A percentile compares a stretch with the other conserved stretches of the same genome.
These are phyloP conservation scores for Siniperca obscura DNA, from an alignment of 2,797 vertebrate species.

Conservation along the genomic window DNA sequence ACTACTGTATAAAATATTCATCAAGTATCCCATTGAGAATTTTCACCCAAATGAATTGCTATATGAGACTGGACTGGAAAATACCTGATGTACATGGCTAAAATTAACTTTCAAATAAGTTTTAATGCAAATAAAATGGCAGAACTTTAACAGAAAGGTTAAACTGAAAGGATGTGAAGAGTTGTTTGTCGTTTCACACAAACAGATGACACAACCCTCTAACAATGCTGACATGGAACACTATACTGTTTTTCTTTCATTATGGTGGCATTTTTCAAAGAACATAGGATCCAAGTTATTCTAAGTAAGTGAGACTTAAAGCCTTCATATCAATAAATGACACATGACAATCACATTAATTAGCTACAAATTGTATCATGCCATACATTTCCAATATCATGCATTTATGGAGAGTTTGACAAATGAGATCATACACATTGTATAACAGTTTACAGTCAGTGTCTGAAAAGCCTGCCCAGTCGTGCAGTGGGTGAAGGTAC, in stretches of 20 bases:
- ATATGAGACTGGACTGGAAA: background rate
- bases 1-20: background rate
- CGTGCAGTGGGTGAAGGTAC: background rate
- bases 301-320: background rate
- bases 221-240: background rate
- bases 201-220: background rate
- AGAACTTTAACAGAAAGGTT: conserved; percentile 24
- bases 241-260: background rate
- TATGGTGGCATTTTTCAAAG: background rate
- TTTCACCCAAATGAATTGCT: background rate
- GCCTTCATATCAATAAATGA: background rate
- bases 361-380: background rate
- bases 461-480: background rate
- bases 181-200: background rate
- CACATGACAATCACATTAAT: background rate
- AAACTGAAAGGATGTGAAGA: background rate
- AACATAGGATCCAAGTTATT: background rate
- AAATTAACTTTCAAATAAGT: background rate
- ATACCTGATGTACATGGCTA: background rate
- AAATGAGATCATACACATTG: background rate
- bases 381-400: background rate
- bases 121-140: background rate
- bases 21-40: background rate
- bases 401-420: background rate
- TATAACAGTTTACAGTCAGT: background rate